phyloP scores from a whole-genome alignment of 2,888 invertebrate genomes.

The Pseudolycoriella hygida region DNA sequence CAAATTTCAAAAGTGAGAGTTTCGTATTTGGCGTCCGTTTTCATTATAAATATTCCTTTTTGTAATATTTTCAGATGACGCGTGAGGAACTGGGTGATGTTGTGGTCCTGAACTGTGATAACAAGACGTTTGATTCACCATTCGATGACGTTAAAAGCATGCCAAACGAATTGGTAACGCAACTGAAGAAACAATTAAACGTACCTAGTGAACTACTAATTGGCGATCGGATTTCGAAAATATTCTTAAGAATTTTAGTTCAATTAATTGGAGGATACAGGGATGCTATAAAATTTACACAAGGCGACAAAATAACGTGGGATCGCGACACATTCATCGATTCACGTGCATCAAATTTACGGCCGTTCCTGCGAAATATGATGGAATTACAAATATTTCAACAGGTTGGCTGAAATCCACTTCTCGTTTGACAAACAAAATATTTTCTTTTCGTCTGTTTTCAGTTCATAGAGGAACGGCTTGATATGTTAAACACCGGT shows the following conservation, averaged over 20 bases:
- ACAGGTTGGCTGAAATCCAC: conserved; percentile 38
- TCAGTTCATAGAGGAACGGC: conserved; percentile 80
- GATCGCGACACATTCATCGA: conserved; percentile 75
- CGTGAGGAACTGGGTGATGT: conserved; percentile 83
- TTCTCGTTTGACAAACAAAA: not conserved
- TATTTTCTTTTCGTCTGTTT: not conserved
- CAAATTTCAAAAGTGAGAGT: not conserved
- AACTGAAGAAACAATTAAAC: conserved; percentile 26
- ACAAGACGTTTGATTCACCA: conserved; percentile 67
- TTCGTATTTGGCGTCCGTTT: too few species aligned
- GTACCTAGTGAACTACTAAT: conserved; percentile 41
- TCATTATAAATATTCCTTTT: conserved; percentile 4
- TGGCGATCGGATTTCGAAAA: conserved; percentile 84
- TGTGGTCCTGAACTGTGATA: conserved; percentile 85
- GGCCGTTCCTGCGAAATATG: conserved; percentile 79
- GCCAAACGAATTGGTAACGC: conserved; percentile 72
- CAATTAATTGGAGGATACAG: conserved; percentile 88
- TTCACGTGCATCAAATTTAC: conserved; percentile 66
- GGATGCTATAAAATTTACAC: conserved; percentile 66
- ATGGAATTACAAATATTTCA: conserved; percentile 87
- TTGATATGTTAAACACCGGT: conserved; percentile 85
- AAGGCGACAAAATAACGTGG: conserved; percentile 63
- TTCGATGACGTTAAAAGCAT: conserved; percentile 80
- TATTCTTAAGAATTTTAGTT: conserved; percentile 76
- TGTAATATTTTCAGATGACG: conserved; percentile 30